Percentiles rank a stretch among this genome's conserved stretches.
Conservation (phyloP, 2,888 invertebrate genomes). For the Xestia c-nigrum region DNA sequence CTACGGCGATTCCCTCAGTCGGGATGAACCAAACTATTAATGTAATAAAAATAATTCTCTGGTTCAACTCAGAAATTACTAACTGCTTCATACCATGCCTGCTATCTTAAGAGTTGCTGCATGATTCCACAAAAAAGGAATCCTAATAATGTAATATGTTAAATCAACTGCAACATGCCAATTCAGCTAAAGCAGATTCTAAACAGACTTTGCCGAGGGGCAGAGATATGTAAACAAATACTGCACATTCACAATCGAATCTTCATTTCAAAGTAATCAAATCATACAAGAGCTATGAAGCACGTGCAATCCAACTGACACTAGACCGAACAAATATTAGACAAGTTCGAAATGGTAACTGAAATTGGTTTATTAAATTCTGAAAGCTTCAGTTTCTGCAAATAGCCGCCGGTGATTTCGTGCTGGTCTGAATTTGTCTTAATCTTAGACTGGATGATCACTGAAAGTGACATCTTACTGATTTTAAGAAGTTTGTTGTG, state of each 20-base stretch:
- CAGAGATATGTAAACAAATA: not conserved
- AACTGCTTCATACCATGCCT: not conserved
- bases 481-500: not conserved
- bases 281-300: not conserved
- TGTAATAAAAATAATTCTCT: not conserved
- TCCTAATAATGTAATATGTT: not conserved
- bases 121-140: not conserved
- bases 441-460: not conserved
- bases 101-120: not conserved
- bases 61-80: not conserved
- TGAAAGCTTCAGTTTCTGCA: conserved; percentile 4
- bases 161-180: not conserved
- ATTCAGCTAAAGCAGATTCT: not conserved
- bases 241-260: not conserved
- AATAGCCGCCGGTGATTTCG: not conserved
- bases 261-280: not conserved
- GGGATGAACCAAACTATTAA: not conserved
- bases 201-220: not conserved
- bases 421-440: conserved; percentile 7
- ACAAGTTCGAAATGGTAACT: conserved; percentile 11
- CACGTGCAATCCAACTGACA: not conserved
- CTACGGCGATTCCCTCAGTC: no score
- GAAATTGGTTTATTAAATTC: conserved; percentile 23
- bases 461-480: conserved; percentile 1
- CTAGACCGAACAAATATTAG: conserved; percentile 9